A percentile compares a stretch with the other conserved stretches of the same genome.
phyloP scores from a whole-genome alignment of 1,140 invertebrate species.

The Cheumatopsyche charites region DNA sequence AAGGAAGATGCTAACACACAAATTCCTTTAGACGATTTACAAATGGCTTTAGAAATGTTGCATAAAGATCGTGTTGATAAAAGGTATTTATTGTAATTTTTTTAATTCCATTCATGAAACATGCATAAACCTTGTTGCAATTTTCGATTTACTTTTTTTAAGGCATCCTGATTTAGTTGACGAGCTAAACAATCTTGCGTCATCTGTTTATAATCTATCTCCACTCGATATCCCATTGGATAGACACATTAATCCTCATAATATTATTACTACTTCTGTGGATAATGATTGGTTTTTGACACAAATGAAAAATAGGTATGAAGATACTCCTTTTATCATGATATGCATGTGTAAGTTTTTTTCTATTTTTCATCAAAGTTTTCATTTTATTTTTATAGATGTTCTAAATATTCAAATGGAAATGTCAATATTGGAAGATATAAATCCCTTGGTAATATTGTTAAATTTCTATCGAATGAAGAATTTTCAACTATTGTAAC shows the following conservation, averaged over 20 bases:
- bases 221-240: slow-evolving; percentile 56
- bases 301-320: slow-evolving; percentile 56
- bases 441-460: slow-evolving; percentile 34
- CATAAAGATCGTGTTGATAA: slow-evolving; percentile 57
- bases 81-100: slow-evolving; percentile 53
- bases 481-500: slow-evolving; percentile 40
- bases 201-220: slow-evolving; percentile 56
- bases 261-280: slow-evolving; percentile 54
- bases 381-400: too few relatives aligned
- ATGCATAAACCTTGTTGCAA: background rate
- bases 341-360: too few relatives aligned
- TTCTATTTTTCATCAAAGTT: too few relatives aligned
- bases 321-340: too few relatives aligned
- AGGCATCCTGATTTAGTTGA: slow-evolving; percentile 55
- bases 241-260: slow-evolving; percentile 55
- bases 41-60: slow-evolving; percentile 57
- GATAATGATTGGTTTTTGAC: slow-evolving; percentile 55
- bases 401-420: slow-evolving; percentile 42
- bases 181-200: slow-evolving; percentile 55
- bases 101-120: too few relatives aligned
- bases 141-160: slow-evolving; percentile 28
- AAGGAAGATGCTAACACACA: slow-evolving; percentile 48
- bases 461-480: slow-evolving; percentile 35
- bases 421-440: slow-evolving; percentile 36
- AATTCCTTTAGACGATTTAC: slow-evolving; percentile 58